phyloP scores from a whole-genome alignment of 2,113 vertebrate genomes.

The Melanerpes aurifrons region DNA sequence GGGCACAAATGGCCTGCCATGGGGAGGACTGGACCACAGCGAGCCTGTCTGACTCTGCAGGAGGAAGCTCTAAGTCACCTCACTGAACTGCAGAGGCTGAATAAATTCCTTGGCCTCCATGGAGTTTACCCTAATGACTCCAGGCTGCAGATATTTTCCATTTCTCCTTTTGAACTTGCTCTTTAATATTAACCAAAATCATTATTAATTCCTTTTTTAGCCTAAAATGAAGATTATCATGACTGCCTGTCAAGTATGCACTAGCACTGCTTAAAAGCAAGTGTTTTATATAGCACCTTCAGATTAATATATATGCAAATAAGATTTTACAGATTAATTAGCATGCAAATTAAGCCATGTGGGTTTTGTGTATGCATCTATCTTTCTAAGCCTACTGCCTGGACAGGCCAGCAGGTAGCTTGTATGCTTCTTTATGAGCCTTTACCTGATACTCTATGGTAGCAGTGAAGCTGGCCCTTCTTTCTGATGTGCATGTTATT shows the following conservation, averaged over 20 bases:
- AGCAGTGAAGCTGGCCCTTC: background rate
- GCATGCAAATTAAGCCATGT: conserved; percentile 28
- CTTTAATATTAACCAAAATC: conserved; percentile 4
- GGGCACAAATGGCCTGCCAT: background rate
- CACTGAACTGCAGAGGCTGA: background rate
- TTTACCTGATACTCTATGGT: rapidly evolving
- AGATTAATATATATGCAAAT: conserved; percentile 55
- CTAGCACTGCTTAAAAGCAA: conserved; percentile 4
- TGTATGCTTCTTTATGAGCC: background rate
- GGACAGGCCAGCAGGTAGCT: background rate
- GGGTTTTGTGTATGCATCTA: background rate
- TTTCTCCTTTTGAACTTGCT: conserved; percentile 26
- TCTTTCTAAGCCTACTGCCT: background rate
- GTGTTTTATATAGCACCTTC: conserved; percentile 6
- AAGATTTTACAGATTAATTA: conserved; percentile 29
- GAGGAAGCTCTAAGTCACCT: background rate
- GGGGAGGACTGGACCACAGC: background rate
- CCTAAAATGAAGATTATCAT: background rate
- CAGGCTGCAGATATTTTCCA: conserved; percentile 2
- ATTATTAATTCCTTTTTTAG: conserved; percentile 39
- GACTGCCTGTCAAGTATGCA: background rate
- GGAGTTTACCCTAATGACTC: background rate
- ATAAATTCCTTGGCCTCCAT: background rate
- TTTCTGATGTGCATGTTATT: background rate
- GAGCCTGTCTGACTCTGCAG: background rate